Base-by-base conservation (phyloP, 2,888 invertebrate genomes). In the Actias luna region DNA sequence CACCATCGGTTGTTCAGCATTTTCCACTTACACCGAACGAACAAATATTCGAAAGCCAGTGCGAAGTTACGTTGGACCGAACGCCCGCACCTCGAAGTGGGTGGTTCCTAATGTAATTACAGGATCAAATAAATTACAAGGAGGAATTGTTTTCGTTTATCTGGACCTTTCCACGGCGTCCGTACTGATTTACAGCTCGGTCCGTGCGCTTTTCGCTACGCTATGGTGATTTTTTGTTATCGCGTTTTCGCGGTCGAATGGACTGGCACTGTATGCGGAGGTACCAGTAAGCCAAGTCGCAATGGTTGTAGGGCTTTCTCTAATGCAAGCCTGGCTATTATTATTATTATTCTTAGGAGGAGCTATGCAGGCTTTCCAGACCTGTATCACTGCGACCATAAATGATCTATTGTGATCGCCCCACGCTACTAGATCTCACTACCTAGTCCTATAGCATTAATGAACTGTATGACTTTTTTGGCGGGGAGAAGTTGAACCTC, bases 131-230 rank as follows among this genome's bases (percentile, higher is more conserved):
- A 85, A 84, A 85, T 84, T 82, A 72, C 70, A 64, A 64, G 63
- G 69, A 72, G 73, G 82, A 72, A 83, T 83, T 85, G 85, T 85
- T 84, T 81, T 77, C 82, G 80, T 84, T 84, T 84, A 83, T 85
- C 83, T 77, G 78, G 70, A 76, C 79, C 80, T 81, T 79, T 83
- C 76, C 75, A 75, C 77, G 73, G 71, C 65, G 69, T n/a, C 8
- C 55, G 29, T 29, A 29, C 71, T 83, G 83, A 84, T 84, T 84
- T 83, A 82, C 69, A 69, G 61, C 42, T 57, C 39, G 39, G 57
- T 36, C 57, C 61, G 55, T 63, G 61, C 62, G 50, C 65, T 64
- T 73, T 79, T 76, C 70, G 73, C 76, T 69, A 63, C 61, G 69
- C 74, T 72, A 72, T 73, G 70, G 67, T 69, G 74, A 75, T 76